Base-by-base conservation (phyloP, 1,140 invertebrate genomes). In the Helicoverpa armigera region DNA sequence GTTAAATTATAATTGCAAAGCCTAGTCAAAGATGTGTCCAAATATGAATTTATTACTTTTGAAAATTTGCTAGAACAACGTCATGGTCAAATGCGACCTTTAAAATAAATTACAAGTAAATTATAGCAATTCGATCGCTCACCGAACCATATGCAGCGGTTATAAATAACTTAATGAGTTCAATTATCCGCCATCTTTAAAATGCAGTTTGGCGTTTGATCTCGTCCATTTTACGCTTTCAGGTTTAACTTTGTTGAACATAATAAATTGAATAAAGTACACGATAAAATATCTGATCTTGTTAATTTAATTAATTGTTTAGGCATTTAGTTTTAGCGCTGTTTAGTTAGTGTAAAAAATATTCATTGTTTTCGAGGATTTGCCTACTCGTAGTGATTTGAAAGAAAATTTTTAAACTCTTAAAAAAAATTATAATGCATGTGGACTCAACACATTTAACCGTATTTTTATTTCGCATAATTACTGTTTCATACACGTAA, bases 151-250 rank as follows among this genome's bases (percentile, higher is more conserved):
- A 86, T 87, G 83, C 80, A 84, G 80, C 14, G 83, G 85, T 82
- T 86, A 88, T 87, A 88, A 91, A 88, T 88, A 85, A 88, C 83
- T 79, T 87, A 87, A 90, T 90, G 84, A 87, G 85, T 78, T 85
- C 84, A 86, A 89, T 88, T 88, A 87, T 77, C 72, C 73, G 82
- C 81, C 82, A 86, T 86, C 79, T 85, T 86, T 83, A 82, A 80
- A 84, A 80, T 83, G 82, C 79, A 84, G 83, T 84, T 86, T 79
- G 56, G 79, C 74, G 81, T 88, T 86, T 86, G 81, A 82, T 84
- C 58, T 69, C 54, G 43, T 75, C 65, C 58, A 56, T 48, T 53
- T 65, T 58, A 77, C 50, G 51, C 61, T 16, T 53, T 65, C 9
- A 67, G 67, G n/a, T 18, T 67, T 51, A 53, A 53, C 13, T 43